A percentile compares a stretch with the other conserved stretches of the same genome.
Evolutionary conservation across 2,113 vertebrate genomes (phyloP).

Genomic region (Nestor notabilis): DNA sequence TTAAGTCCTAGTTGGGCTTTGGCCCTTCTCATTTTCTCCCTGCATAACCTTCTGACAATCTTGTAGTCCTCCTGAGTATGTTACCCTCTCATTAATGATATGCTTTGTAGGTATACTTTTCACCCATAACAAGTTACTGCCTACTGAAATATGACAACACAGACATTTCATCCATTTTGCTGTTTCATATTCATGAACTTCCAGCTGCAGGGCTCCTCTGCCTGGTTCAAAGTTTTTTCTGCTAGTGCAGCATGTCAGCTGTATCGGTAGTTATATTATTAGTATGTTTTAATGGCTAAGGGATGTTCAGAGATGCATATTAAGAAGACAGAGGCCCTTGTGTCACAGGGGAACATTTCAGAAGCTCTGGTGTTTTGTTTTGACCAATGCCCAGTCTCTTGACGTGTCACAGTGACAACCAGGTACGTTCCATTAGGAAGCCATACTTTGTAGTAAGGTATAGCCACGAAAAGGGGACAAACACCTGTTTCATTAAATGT

Average conservation of each 20-base stretch:
- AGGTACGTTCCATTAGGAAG: not conserved
- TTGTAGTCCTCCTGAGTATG: not conserved
- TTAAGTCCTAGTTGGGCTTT: not conserved
- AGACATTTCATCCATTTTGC: not conserved
- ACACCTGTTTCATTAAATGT: not conserved
- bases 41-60: not conserved
- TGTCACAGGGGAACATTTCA: not conserved
- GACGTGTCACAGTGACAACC: not conserved
- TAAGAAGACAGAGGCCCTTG: not conserved
- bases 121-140: not conserved
- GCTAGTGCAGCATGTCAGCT: not conserved
- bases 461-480: not conserved
- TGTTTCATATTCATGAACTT: slow-evolving; percentile 13
- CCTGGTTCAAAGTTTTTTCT: not conserved
- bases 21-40: not conserved
- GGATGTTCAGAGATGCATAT: not conserved
- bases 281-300: slow-evolving; percentile 1
- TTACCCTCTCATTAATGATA: not conserved
- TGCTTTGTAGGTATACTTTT: not conserved
- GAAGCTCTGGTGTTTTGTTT: not conserved
- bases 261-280: slow-evolving; percentile 4
- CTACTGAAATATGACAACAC: not conserved
- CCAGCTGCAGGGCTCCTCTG: not conserved
- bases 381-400: not conserved
- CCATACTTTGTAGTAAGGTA: not conserved